Conservation (phyloP, 2,113 vertebrate genomes). For the Connochaetes taurinus region DNA sequence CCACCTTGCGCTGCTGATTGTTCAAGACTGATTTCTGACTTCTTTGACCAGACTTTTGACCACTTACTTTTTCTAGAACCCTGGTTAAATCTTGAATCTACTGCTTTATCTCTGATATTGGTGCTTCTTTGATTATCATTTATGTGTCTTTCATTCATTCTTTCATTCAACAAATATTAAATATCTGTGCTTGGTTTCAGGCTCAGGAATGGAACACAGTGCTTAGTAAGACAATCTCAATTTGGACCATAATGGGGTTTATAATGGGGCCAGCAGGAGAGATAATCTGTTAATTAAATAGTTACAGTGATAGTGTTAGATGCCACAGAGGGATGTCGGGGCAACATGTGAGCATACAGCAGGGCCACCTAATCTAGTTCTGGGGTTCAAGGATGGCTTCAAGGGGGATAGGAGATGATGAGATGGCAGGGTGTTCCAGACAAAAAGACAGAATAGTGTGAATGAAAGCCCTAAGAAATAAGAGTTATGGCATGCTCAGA, state of each 20-base stretch:
- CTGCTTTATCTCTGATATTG: not conserved
- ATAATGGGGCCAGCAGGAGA: not conserved
- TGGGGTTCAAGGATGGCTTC: not conserved
- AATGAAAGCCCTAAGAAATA: not conserved
- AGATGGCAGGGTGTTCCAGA: not conserved
- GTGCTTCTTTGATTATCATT: not conserved
- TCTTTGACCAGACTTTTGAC: not conserved
- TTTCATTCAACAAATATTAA: not conserved
- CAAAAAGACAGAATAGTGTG: not conserved
- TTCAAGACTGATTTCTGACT: conserved; percentile 10
- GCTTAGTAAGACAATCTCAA: not conserved
- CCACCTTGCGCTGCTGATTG: not conserved
- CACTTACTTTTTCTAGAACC: not conserved
- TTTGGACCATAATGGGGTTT: not conserved
- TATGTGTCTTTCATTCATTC: not conserved
- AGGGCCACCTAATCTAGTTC: not conserved
- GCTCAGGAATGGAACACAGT: not conserved
- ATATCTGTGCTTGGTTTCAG: not conserved
- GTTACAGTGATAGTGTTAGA: not conserved
- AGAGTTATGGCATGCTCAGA: not conserved
- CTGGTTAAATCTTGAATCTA: not conserved
- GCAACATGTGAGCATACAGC: not conserved
- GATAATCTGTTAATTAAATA: not conserved
- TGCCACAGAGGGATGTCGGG: not conserved
- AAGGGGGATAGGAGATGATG: not conserved